Evolutionary conservation across 2,797 vertebrate genomes (phyloP).

Genomic region (Acrocephalus scirpaceus): DNA sequence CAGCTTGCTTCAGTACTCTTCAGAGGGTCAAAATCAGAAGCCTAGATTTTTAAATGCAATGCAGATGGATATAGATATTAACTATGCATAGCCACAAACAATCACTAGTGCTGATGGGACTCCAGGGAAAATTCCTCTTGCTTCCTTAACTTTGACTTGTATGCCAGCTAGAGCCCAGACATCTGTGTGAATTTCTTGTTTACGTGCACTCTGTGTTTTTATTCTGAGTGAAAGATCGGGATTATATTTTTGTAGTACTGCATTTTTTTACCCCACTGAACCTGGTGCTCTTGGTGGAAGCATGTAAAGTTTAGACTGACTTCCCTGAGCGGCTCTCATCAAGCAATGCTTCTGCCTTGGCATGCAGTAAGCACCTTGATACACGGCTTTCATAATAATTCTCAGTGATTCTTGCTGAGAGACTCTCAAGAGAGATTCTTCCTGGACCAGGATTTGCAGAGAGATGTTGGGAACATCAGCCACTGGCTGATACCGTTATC

Average conservation of each 20-base stretch:
- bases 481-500: not conserved
- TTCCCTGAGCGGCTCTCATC: not conserved
- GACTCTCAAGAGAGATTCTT: not conserved
- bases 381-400: accelerated
- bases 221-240: not conserved
- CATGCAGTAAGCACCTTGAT: not conserved
- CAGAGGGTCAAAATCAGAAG: not conserved
- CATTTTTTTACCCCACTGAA: not conserved
- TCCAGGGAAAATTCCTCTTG: not conserved
- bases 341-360: not conserved
- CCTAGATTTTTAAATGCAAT: not conserved
- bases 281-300: not conserved
- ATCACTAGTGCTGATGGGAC: not conserved
- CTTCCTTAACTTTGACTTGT: not conserved
- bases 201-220: not conserved
- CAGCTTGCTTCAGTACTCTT: not conserved
- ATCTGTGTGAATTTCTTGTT: not conserved
- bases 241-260: not conserved
- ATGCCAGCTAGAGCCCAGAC: not conserved
- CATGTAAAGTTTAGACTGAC: not conserved
- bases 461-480: not conserved
- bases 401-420: not conserved
- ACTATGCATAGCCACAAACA: not conserved
- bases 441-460: not conserved
- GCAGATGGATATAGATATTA: not conserved